Evolutionary conservation across 2,797 vertebrate species (phyloP).

Genomic region (Lithobates pipiens): DNA sequence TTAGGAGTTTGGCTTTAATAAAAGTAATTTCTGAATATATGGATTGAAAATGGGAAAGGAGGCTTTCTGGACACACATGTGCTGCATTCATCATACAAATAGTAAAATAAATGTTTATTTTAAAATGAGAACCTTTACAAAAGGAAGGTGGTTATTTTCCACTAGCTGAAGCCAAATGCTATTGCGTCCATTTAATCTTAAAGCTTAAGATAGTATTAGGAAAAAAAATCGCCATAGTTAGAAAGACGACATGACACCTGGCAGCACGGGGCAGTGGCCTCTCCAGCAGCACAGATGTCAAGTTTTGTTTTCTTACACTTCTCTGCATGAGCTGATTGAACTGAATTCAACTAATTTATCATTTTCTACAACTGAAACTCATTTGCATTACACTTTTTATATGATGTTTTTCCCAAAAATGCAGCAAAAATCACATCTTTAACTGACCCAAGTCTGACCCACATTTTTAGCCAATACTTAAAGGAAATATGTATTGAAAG

Average conservation of each 20-base stretch:
- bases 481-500: too few species aligned
- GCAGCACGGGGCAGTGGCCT: constrained; percentile 12
- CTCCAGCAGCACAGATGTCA: constrained; percentile 29
- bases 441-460: neutral
- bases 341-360: constrained; percentile 38
- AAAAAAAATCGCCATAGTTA: constrained; percentile 8
- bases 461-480: neutral
- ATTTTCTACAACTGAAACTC: constrained; percentile 29
- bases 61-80: neutral
- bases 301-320: constrained; percentile 30
- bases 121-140: constrained; percentile 6
- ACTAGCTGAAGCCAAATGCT: neutral
- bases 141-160: constrained; percentile 9
- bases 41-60: neutral
- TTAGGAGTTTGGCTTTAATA: neutral
- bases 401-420: neutral
- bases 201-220: constrained; percentile 1
- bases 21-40: neutral
- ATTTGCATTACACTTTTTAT: constrained; percentile 7
- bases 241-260: constrained; percentile 20
- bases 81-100: neutral
- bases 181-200: neutral
- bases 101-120: neutral
- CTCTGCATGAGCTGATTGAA: constrained; percentile 23
- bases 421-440: neutral